These are phyloP conservation scores for Anomalospiza imberbis DNA, from an alignment of 2,797 vertebrate genomes.

Conservation along the genomic window DNA sequence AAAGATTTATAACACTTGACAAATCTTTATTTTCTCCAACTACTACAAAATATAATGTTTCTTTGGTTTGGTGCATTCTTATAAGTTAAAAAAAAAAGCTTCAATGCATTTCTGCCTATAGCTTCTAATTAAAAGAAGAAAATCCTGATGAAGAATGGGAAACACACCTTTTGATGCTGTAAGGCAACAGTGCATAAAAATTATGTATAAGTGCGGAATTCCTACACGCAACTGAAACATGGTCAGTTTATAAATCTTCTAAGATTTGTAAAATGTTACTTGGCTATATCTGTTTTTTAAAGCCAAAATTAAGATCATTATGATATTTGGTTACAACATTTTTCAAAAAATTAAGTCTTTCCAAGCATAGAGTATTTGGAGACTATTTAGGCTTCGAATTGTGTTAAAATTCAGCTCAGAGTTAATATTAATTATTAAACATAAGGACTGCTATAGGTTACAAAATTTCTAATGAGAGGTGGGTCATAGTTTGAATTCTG, in stretches of 20 bases:
- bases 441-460: background rate
- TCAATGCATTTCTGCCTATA: background rate
- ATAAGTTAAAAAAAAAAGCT: background rate
- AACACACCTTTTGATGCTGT: background rate
- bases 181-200: background rate
- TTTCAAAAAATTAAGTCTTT: background rate
- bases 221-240: background rate
- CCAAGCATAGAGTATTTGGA: background rate
- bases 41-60: background rate
- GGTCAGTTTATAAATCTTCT: background rate
- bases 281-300: background rate
- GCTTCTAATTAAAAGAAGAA: background rate
- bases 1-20: background rate
- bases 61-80: background rate
- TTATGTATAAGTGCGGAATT: background rate
- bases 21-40: background rate
- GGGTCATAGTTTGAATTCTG: background rate
- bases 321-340: background rate
- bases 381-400: background rate
- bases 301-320: background rate
- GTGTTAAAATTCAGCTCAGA: background rate
- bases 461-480: background rate
- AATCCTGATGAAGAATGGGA: background rate
- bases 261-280: background rate
- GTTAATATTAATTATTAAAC: background rate